Evolutionary conservation across 2,888 invertebrate genomes (phyloP).

Genomic region (Dinocampus coccinellae): DNA sequence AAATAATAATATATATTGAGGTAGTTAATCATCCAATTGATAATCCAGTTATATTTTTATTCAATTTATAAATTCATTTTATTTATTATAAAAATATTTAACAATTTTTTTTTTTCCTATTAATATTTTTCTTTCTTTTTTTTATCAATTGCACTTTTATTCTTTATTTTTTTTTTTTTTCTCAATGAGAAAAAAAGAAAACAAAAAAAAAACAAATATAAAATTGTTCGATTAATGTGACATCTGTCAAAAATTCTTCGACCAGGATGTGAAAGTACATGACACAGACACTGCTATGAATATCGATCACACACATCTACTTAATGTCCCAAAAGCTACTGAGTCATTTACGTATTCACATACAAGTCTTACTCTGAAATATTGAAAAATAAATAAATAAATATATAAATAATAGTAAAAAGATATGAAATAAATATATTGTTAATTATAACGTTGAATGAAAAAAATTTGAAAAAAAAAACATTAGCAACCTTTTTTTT

Average conservation of each 20-base stretch:
- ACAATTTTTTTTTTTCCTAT: too few species aligned
- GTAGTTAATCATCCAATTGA: background rate
- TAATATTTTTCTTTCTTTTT: background rate
- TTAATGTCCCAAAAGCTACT: constrained; percentile 29
- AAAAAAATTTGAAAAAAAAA: too few species aligned
- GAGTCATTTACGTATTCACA: constrained; percentile 15
- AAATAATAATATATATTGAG: background rate
- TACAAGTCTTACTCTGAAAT: background rate
- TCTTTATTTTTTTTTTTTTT: too few species aligned
- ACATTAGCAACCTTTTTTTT: background rate
- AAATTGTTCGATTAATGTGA: constrained; percentile 1
- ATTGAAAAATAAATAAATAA: background rate
- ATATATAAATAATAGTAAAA: too few species aligned
- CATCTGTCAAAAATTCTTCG: constrained; percentile 23
- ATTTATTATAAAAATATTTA: too few species aligned
- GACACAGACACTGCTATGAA: constrained; percentile 1
- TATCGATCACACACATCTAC: constrained; percentile 9
- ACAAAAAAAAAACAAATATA: too few species aligned
- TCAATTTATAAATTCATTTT: too few species aligned
- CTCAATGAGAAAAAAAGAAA: too few species aligned
- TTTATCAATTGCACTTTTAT: too few species aligned
- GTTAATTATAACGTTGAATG: too few species aligned
- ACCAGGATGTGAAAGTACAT: constrained; percentile 43
- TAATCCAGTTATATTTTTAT: too few species aligned
- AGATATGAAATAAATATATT: too few species aligned